Evolutionary conservation across 2,888 invertebrate genomes (phyloP).

Genomic region (Thelaira solivaga): DNA sequence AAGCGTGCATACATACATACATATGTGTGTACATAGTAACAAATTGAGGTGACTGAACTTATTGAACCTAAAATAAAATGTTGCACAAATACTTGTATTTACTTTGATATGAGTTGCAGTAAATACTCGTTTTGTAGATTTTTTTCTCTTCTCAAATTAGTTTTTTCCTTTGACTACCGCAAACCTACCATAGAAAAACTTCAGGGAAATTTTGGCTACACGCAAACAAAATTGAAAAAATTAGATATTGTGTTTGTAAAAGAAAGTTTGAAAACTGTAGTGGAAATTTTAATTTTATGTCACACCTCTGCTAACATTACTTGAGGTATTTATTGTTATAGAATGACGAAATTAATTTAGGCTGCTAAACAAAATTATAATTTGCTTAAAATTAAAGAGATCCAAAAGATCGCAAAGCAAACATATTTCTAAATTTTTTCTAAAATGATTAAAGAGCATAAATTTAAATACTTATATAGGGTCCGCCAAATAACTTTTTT

Average conservation of each 20-base stretch:
- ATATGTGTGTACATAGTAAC: constrained; percentile 10
- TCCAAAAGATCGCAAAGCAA: too few relatives aligned
- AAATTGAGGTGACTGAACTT: constrained; percentile 60
- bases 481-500: too few relatives aligned
- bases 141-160: too few relatives aligned
- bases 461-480: too few relatives aligned
- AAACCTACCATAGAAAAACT: background rate
- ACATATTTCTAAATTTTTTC: too few relatives aligned
- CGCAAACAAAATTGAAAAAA: background rate
- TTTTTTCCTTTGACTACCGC: background rate
- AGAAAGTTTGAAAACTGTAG: background rate
- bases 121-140: background rate
- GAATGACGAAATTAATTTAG: too few relatives aligned
- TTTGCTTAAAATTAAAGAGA: too few relatives aligned
- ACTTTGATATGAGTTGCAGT: background rate
- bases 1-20: too few relatives aligned
- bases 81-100: constrained; percentile 37
- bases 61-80: constrained; percentile 55
- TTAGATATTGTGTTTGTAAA: background rate
- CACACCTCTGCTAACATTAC: background rate
- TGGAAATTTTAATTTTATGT: too few relatives aligned
- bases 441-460: too few relatives aligned
- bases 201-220: background rate
- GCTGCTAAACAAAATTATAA: too few relatives aligned
- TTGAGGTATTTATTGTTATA: too few relatives aligned